Evolutionary conservation across 1,140 invertebrate species (phyloP), one percentile per base, ranked within the genome.

Genomic region (Drosophila jambulina): DNA sequence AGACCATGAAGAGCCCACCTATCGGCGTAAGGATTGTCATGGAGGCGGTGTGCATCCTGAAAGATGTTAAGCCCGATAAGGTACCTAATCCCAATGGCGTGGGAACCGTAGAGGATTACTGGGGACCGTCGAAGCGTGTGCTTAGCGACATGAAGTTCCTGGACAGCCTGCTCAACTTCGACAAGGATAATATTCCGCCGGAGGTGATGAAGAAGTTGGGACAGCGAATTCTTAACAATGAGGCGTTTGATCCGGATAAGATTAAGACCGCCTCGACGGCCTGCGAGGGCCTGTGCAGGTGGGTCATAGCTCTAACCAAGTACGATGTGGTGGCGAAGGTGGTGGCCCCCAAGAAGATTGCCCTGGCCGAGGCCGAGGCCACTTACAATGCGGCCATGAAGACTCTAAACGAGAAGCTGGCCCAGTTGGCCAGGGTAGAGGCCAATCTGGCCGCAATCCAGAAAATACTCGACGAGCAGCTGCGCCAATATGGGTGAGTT

Each of bases 1-100:
- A 99, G 94, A 96, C 98, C 1, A 99, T 99, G 98, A 99, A 99
- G 94, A 98, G 97, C 94, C 99, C 99, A 3, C 98, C 99, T 0
- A 95, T 96, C 86, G 97, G 97, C 63, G 97, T 99, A 7, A 97
- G 96, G 86, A 94, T 99, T 59, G 98, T 99, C 2, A 98, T 99
- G 97, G 98, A 99, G 93, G 97, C 97, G 58, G 95, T 99, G 71
- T 99, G 98, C 90, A 97, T 99, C 78, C 94, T 99, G 72, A 97
- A 98, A 94, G 98, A 93, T 12, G 78, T 93, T 19, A 93, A 93
- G 43, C 92, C 92, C 2, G 92, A 93, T n/a, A 90, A 83, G 29
- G 80, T 93, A 27, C 84, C 90, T 8, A 96, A 97, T 93, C 95
- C 96, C 6, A 95, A 93, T 57, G 98, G 98, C 64, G 95, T 97